phyloP scores from a whole-genome alignment of 2,888 invertebrate genomes.

The Cepaea hortensis region DNA sequence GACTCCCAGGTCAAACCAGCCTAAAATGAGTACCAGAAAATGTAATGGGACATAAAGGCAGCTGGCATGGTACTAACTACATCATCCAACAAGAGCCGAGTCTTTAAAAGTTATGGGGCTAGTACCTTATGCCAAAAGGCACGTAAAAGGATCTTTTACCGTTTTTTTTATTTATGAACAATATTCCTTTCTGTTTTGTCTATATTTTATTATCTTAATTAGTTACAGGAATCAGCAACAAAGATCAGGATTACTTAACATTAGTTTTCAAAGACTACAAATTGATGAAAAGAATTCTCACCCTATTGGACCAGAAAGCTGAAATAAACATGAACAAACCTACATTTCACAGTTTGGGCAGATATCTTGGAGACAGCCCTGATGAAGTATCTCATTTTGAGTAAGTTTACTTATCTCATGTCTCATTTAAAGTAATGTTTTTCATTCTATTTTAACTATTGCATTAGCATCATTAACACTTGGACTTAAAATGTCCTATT shows the following conservation, averaged over 20 bases:
- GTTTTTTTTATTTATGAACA: too few relatives aligned
- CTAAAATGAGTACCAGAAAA: too few relatives aligned
- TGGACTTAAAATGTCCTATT: too few relatives aligned
- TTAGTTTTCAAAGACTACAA: neutral
- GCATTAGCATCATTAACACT: neutral
- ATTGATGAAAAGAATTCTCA: neutral
- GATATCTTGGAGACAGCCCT: neutral
- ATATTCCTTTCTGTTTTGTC: neutral
- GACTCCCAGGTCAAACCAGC: too few relatives aligned
- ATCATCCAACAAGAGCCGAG: too few relatives aligned
- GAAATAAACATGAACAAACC: neutral
- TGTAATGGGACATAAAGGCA: too few relatives aligned
- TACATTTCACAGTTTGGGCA: slow-evolving; percentile 15
- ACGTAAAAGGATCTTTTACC: too few relatives aligned
- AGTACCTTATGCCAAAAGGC: too few relatives aligned
- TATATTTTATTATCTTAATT: neutral
- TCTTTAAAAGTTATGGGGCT: too few relatives aligned
- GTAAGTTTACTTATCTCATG: neutral
- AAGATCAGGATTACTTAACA: slow-evolving; percentile 9
- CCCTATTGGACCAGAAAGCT: slow-evolving; percentile 12
- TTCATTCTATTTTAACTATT: neutral
- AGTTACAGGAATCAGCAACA: neutral
- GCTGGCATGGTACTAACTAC: too few relatives aligned
- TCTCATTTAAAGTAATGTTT: neutral
- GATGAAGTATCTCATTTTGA: slow-evolving; percentile 6